phyloP scores from a whole-genome alignment of 2,888 invertebrate species.

The Calliscelio sp. region DNA sequence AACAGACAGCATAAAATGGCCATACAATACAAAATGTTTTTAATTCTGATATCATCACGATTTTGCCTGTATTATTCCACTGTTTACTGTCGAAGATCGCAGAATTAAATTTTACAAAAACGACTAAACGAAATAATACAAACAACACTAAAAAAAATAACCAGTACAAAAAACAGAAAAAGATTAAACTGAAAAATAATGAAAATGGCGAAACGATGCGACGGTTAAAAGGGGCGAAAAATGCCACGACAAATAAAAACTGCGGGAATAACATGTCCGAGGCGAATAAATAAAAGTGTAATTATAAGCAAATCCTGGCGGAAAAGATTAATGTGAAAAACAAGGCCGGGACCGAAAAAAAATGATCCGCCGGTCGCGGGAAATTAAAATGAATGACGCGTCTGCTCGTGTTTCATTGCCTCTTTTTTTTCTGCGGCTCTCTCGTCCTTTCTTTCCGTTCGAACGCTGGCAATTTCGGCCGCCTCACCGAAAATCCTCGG shows the following conservation, averaged over 20 bases:
- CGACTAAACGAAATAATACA: too few species aligned
- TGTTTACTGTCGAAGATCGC: too few species aligned
- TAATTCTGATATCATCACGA: too few species aligned
- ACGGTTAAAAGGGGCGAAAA: not conserved
- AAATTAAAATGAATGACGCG: constrained; percentile 49
- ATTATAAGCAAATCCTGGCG: constrained; percentile 56
- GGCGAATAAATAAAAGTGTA: constrained; percentile 47
- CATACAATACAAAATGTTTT: too few species aligned
- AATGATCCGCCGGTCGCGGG: not conserved
- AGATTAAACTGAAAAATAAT: constrained; percentile 41
- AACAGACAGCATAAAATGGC: too few species aligned
- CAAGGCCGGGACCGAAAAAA: constrained; percentile 20
- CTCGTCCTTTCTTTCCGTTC: constrained; percentile 25
- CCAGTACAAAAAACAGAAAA: constrained; percentile 1
- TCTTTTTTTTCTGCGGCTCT: not conserved
- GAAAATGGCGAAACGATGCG: constrained; percentile 16
- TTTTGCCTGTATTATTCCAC: too few species aligned
- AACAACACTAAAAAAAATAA: constrained; percentile 23
- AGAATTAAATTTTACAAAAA: too few species aligned
- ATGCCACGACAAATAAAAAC: too few species aligned
- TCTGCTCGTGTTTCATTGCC: not conserved
- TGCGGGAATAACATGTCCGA: constrained; percentile 29
- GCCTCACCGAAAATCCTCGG: constrained; percentile 49
- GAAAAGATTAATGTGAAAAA: constrained; percentile 41
- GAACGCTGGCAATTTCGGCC: constrained; percentile 37